Conservation (phyloP, 2,888 invertebrate genomes). For the Lypha dubia region DNA sequence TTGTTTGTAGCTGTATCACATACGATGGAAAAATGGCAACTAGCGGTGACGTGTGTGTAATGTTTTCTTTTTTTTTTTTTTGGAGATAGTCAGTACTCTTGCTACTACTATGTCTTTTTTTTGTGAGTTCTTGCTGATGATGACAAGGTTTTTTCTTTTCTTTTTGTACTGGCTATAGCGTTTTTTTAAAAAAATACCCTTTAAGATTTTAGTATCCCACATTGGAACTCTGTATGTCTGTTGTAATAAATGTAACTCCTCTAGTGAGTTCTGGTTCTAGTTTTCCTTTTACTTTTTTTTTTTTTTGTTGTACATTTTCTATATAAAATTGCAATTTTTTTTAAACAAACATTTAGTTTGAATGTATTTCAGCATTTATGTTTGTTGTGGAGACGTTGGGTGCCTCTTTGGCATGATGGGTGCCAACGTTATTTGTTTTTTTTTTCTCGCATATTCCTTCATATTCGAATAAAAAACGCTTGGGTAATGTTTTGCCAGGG, state of each 20-base stretch:
- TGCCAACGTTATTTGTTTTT: constrained; percentile 46
- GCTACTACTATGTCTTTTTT: neutral
- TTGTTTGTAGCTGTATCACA: constrained; percentile 2
- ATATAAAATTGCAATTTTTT: neutral
- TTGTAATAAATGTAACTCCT: constrained; percentile 8
- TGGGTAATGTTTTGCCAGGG: constrained; percentile 30
- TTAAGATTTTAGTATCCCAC: constrained; percentile 52
- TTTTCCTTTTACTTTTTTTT: neutral
- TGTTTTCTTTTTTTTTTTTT: neutral
- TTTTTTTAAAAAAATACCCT: neutral
- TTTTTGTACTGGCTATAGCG: neutral
- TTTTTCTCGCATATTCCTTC: neutral
- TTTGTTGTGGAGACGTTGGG: constrained; percentile 10
- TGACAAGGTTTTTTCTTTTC: neutral
- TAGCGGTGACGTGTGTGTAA: neutral
- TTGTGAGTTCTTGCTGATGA: constrained; percentile 28
- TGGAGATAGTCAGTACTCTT: neutral
- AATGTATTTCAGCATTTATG: neutral
- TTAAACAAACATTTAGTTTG: constrained; percentile 54
- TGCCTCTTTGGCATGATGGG: constrained; percentile 28
- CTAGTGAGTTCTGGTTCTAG: constrained; percentile 4
- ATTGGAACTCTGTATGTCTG: constrained; percentile 47
- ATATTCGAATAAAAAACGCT: neutral
- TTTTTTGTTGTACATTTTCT: neutral
- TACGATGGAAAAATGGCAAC: neutral